Conservation (phyloP, 2,113 vertebrate genomes). For the human region GRCh38 chr15:69804001-69804500, state of each 20-base stretch:
- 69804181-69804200: background rate
- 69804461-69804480: background rate
- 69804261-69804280: background rate
- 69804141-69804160: background rate
- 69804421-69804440: background rate
- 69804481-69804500: background rate
- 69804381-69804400: background rate
- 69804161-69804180: background rate
- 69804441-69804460: background rate
- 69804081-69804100: too few relatives aligned
- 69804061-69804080: too few relatives aligned
- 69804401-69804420: background rate
- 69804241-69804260: background rate
- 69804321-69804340: too few relatives aligned
- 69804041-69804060: too few relatives aligned
- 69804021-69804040: conserved; percentile 66
- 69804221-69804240: background rate
- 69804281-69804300: background rate
- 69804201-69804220: background rate
- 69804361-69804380: background rate
- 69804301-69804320: background rate
- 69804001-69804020: conserved; percentile 83
- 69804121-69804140: too few relatives aligned
- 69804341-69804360: background rate
- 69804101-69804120: too few relatives aligned